These are phyloP conservation scores for Ryuthela nishihirai DNA, from an alignment of 2,888 invertebrate species.

Conservation along the genomic window DNA sequence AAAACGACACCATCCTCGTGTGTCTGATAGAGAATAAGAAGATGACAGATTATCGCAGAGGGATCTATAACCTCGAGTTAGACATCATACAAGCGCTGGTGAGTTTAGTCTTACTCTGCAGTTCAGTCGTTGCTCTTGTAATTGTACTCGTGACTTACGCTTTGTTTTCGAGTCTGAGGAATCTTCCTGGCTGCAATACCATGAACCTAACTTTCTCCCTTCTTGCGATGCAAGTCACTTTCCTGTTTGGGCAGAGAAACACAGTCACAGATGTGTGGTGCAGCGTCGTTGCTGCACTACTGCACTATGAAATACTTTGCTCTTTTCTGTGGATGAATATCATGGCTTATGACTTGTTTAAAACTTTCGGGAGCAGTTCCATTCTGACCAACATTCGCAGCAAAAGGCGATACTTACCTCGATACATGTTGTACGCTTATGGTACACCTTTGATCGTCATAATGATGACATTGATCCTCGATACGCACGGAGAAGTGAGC, in stretches of 20 bases:
- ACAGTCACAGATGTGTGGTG: constrained; percentile 42
- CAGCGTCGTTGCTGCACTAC: constrained; percentile 45
- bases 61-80: constrained; percentile 8
- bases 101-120: constrained; percentile 35
- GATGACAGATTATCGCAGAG: neutral
- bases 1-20: constrained; percentile 34
- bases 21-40: constrained; percentile 14
- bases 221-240: constrained; percentile 48
- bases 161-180: constrained; percentile 47
- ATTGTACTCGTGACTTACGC: constrained; percentile 48
- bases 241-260: constrained; percentile 44
- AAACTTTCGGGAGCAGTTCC: constrained; percentile 48
- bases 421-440: constrained; percentile 48
- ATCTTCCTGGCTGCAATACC: constrained; percentile 50
- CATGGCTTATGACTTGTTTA: constrained; percentile 51
- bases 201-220: constrained; percentile 49
- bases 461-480: constrained; percentile 45
- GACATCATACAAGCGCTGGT: constrained; percentile 37
- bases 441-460: constrained; percentile 49
- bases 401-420: constrained; percentile 29
- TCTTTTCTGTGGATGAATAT: constrained; percentile 53
- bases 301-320: constrained; percentile 50
- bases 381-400: constrained; percentile 35
- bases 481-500: constrained; percentile 41
- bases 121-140: constrained; percentile 47